Evolutionary conservation across 2,113 vertebrate genomes (phyloP).

Genomic region (Pangasianodon hypophthalmus): DNA sequence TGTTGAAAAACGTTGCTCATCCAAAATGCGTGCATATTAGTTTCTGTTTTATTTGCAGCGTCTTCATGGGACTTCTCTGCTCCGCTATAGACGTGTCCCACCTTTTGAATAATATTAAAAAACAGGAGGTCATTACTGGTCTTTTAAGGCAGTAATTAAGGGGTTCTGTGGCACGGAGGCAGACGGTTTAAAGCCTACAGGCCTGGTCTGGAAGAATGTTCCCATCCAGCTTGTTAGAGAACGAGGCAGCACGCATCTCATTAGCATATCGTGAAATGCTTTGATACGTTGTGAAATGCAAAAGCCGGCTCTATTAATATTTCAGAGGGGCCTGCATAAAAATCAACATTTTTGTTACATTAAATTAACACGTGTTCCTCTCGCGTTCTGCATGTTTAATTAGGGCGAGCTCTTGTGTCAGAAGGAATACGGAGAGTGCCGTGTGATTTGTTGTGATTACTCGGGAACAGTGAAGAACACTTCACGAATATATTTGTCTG

Average conservation of each 20-base stretch:
- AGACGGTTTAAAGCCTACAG: slow-evolving; percentile 41
- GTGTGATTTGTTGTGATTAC: slow-evolving; percentile 60
- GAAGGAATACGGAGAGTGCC: slow-evolving; percentile 49
- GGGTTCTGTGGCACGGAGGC: neutral
- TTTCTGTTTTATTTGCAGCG: neutral
- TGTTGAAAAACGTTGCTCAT: neutral
- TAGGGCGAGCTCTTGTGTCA: slow-evolving; percentile 70
- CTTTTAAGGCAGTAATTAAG: slow-evolving; percentile 37
- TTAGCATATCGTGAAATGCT: slow-evolving; percentile 77
- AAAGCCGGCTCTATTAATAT: slow-evolving; percentile 79
- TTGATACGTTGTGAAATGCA: slow-evolving; percentile 79
- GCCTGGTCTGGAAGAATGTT: slow-evolving; percentile 60
- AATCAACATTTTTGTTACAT: slow-evolving; percentile 86
- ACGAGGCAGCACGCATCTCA: slow-evolving; percentile 66
- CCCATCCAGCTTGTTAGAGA: slow-evolving; percentile 74
- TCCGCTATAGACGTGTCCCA: neutral
- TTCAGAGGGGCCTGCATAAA: slow-evolving; percentile 79
- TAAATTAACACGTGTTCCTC: slow-evolving; percentile 84
- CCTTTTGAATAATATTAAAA: slow-evolving; percentile 33
- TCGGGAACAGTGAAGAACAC: slow-evolving; percentile 58
- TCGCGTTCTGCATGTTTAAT: slow-evolving; percentile 78
- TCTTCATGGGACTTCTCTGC: neutral
- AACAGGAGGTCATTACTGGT: slow-evolving; percentile 46
- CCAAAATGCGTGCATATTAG: neutral
- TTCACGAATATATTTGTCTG: slow-evolving; percentile 56